Evolutionary conservation across 2,113 vertebrate species (phyloP), one percentile per base, ranked within the genome.

Genomic region (Onychorhynchus coronatus): DNA sequence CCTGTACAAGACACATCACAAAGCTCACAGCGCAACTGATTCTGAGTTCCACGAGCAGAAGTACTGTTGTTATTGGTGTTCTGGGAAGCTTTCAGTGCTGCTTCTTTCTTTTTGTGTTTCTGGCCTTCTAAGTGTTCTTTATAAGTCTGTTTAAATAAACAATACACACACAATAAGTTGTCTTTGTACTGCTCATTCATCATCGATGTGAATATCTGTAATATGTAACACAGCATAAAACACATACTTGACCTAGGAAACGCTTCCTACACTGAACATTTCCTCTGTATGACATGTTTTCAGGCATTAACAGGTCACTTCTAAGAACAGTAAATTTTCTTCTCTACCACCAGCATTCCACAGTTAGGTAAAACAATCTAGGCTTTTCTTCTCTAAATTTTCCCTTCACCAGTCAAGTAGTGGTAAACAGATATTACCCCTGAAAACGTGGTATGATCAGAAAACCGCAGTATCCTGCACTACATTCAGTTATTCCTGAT

Each of bases 91-190:
- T 99, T 99, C 87, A 99, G 96, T 1, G 99, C 99, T 0, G 99
- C 99, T 97, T 99, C 99, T 95, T 99, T 99, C 98, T 99, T 99
- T 96, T 99, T 99, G 98, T 99, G 99, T 96, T 99, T 99, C 97
- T 99, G 99, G n/a, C n/a, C n/a, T n/a, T n/a, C n/a, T n/a, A n/a
- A n/a, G n/a, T n/a, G n/a, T n/a, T n/a, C n/a, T n/a, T n/a, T n/a
- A n/a, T n/a, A n/a, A 27, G 99, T 99, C 99, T 99, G 95, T 98
- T 97, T 85, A 92, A 97, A 97, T n/a, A 82, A 95, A 86, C 52
- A 62, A 83, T 24, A 91, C n/a, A 72, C 68, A 83, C 41, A 55
- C 0, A 56, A 37, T 84, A 55, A 89, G 70, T 44, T 59, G 30
- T 66, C 81, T 91, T 80, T 39, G 12, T 33, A 74, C 25, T 63